phyloP scores from a whole-genome alignment of 2,888 invertebrate species.

The Brenthis daphne region DNA sequence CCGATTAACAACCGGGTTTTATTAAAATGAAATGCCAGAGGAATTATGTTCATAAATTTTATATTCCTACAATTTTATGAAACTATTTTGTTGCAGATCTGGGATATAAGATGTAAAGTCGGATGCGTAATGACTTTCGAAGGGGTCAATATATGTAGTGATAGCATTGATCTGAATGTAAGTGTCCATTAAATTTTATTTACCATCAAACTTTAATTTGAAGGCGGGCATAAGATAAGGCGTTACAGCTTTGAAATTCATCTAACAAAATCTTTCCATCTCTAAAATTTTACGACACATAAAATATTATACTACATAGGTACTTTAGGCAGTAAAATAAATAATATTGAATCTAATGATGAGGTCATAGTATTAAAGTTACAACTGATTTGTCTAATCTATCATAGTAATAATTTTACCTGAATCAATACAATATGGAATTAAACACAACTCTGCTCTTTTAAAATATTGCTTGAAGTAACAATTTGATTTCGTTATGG shows the following conservation, averaged over 20 bases:
- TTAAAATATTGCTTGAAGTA: too few species aligned
- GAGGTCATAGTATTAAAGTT: too few species aligned
- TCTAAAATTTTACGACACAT: constrained; percentile 12
- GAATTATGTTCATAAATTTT: too few species aligned
- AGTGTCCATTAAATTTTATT: constrained; percentile 41
- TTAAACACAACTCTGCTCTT: too few species aligned
- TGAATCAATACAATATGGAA: too few species aligned
- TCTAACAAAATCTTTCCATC: constrained; percentile 4
- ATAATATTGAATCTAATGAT: neutral
- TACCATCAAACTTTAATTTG: constrained; percentile 9
- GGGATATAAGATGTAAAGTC: constrained; percentile 78
- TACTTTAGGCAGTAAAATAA: neutral
- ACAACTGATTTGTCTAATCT: too few species aligned
- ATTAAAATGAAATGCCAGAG: neutral
- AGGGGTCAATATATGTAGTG: constrained; percentile 81
- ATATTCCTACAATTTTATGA: neutral
- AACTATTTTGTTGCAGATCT: constrained; percentile 67
- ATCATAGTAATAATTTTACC: too few species aligned
- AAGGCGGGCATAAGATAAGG: constrained; percentile 6
- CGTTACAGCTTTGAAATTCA: constrained; percentile 1
- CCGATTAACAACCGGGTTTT: neutral
- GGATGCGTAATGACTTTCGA: constrained; percentile 80
- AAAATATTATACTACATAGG: constrained; percentile 3
- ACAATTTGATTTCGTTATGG: too few species aligned
- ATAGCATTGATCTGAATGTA: constrained; percentile 82